Evolutionary conservation across 2,888 invertebrate genomes (phyloP).

Genomic region (Tubiluchus corallicola): DNA sequence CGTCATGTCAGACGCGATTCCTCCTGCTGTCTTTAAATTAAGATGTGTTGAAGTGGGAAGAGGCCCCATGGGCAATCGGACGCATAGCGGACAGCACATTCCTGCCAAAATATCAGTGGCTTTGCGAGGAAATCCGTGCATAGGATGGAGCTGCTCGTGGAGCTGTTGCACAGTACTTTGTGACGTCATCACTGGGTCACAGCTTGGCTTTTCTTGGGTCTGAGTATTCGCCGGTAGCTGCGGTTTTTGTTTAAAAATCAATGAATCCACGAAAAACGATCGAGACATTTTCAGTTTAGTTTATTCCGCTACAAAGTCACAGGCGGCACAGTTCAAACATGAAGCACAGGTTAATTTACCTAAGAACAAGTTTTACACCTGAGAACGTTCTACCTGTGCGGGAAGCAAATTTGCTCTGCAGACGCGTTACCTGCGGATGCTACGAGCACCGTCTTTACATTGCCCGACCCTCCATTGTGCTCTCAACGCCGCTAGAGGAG

Average conservation of each 20-base stretch:
- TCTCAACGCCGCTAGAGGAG: too few species aligned
- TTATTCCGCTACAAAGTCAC: too few species aligned
- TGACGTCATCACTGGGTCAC: not conserved
- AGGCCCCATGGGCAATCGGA: not conserved
- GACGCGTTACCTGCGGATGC: too few species aligned
- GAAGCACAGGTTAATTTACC: too few species aligned
- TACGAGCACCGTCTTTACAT: too few species aligned
- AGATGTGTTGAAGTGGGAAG: not conserved
- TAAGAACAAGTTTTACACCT: too few species aligned
- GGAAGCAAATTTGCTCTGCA: too few species aligned
- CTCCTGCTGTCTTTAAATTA: not conserved
- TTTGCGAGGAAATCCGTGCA: not conserved
- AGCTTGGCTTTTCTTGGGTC: not conserved
- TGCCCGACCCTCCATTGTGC: too few species aligned
- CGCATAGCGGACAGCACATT: slow-evolving; percentile 1
- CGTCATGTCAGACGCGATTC: not conserved
- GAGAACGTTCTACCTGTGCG: too few species aligned
- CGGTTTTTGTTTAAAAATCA: slow-evolving; percentile 1
- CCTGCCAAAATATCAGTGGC: not conserved
- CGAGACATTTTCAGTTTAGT: not conserved
- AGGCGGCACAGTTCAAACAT: too few species aligned
- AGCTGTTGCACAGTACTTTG: too few species aligned
- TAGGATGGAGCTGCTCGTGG: not conserved
- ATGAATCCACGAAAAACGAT: not conserved
- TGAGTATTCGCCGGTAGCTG: not conserved